These are phyloP conservation scores for Lophochroa leadbeateri DNA, from an alignment of 2,113 vertebrate species.

Conservation along the genomic window DNA sequence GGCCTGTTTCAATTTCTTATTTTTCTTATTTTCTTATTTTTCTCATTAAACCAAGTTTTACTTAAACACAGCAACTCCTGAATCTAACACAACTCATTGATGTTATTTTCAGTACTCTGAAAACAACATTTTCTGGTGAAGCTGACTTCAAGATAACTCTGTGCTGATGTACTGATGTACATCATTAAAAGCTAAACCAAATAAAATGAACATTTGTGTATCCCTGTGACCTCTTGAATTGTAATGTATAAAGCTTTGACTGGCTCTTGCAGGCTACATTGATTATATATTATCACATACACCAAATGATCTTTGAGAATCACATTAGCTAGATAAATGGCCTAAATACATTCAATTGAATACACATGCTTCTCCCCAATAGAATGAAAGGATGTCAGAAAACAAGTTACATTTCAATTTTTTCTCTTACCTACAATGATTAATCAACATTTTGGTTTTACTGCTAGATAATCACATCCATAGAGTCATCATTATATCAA, in stretches of 20 bases:
- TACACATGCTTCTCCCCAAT: conserved; percentile 12
- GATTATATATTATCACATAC: conserved; percentile 22
- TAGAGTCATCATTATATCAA: neutral
- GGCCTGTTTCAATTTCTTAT: neutral
- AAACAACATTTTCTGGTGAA: conserved; percentile 13
- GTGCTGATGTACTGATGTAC: neutral
- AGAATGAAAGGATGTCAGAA: conserved; percentile 32
- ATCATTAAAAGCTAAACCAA: conserved; percentile 42
- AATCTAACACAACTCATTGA: neutral
- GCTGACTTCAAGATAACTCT: neutral
- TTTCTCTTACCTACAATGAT: neutral
- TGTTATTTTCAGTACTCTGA: neutral
- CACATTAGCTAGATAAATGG: conserved; percentile 17
- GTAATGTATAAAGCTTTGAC: neutral
- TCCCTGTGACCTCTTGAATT: conserved; percentile 3
- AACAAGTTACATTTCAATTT: conserved; percentile 5
- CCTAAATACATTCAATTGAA: conserved; percentile 51
- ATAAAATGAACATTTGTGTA: neutral
- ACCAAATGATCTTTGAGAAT: conserved; percentile 36
- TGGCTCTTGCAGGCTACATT: neutral
- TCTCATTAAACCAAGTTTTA: conserved; percentile 23
- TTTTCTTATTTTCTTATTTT: too few species aligned
- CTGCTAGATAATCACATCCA: neutral
- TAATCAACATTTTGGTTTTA: conserved; percentile 42
- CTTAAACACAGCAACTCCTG: neutral